Evolutionary conservation across 2,797 vertebrate species (phyloP), one percentile per base, ranked within the genome.

Genomic region (Sebastes melanostomus): DNA sequence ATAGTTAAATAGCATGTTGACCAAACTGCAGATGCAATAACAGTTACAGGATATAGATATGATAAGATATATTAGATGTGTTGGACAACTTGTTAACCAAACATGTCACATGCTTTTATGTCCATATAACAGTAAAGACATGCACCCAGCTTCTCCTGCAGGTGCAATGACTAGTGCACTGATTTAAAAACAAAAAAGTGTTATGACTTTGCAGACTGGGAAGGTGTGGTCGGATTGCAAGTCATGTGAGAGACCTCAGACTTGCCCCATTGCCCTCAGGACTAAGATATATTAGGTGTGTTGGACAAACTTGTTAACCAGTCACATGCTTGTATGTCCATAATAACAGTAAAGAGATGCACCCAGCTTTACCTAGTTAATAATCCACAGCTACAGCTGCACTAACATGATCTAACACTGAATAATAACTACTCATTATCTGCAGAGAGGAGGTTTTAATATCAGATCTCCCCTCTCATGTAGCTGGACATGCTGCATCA

Each of bases 211-310:
- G 67, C 83, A 80, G 77, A 75, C 60, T 8, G 38, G 62, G 38
- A 87, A 92, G 88, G 89, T 87, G 92, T 88, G 89, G 91, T 62
- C 81, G 55, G 3, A 55, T 24, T 74, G 52, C 56, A 67, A 42
- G 82, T 91, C 79, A 87, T 73, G 78, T 88, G 90, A 88, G 75
- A 74, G 38, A 42, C 38, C 38, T 16, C 82, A 78, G 60, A 77
- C 77, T 70, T 79, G 68, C 14, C 38, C 38, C 14, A 42, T 42
- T 18, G 42, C 38, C 38, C 3, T 7, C 38, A 16, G 42, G 42
- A 84, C 82, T 46, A 46, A 5, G 50, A 62, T 24, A 36, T 14
- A 60, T 69, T 61, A 79, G 75, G 30, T 82, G 61, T 68, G 67
- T 67, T 59, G 52, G 69, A 80, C 70, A 68, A 79, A 42, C 80